These are phyloP conservation scores for Dendrocopos noguchii DNA, from an alignment of 2,113 vertebrate species.

Conservation along the genomic window DNA sequence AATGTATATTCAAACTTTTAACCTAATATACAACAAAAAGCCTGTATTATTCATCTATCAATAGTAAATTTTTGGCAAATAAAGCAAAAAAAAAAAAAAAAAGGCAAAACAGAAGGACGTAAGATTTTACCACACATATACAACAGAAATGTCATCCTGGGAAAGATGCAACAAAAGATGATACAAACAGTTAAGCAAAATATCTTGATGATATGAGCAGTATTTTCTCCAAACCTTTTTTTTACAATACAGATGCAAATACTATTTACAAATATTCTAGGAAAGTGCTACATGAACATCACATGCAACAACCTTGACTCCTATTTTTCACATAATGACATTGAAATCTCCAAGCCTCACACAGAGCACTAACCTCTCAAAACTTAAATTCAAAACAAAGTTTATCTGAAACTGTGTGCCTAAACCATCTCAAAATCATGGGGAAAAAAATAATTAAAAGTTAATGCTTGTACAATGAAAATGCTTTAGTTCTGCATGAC, in stretches of 20 bases:
- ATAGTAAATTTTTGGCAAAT: not conserved
- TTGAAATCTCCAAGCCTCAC: not conserved
- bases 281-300: not conserved
- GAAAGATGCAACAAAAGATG: not conserved
- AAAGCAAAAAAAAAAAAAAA: not conserved
- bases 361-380: not conserved
- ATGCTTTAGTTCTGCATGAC: not conserved
- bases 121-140: not conserved
- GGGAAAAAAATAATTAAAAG: not conserved
- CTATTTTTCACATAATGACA: not conserved
- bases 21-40: not conserved
- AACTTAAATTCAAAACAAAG: not conserved
- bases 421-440: not conserved
- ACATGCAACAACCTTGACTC: not conserved
- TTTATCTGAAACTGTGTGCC: not conserved
- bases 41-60: not conserved
- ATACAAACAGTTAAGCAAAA: not conserved
- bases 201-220: not conserved
- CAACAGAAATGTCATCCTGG: not conserved
- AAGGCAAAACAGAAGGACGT: not conserved
- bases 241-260: not conserved
- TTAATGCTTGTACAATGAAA: not conserved
- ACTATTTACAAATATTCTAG: not conserved
- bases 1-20: not conserved
- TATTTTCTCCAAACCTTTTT: not conserved